phyloP scores from a whole-genome alignment of 2,113 vertebrate genomes.

The Xiphophorus couchianus region DNA sequence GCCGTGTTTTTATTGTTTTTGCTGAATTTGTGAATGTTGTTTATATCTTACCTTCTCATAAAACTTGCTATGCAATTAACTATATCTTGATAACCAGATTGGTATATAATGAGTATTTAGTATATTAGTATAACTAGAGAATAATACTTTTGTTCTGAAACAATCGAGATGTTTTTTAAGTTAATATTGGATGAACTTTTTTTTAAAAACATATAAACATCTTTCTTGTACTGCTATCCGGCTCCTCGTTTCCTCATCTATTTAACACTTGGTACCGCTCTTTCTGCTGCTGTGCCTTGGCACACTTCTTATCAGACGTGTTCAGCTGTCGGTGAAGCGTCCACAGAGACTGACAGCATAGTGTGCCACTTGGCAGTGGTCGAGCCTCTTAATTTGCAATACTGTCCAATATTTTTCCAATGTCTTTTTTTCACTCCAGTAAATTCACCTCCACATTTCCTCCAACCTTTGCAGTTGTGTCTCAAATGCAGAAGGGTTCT shows the following conservation, averaged over 20 bases:
- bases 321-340: constrained; percentile 75
- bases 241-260: constrained; percentile 26
- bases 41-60: constrained; percentile 44
- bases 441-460: constrained; percentile 38
- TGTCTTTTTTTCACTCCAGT: constrained; percentile 44
- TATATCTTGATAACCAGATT: not conserved
- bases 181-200: constrained; percentile 23
- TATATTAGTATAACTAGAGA: not conserved
- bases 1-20: constrained; percentile 19
- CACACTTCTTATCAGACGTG: constrained; percentile 75
- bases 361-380: constrained; percentile 61
- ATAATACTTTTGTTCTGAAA: constrained; percentile 11
- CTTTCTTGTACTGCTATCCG: constrained; percentile 11
- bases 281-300: constrained; percentile 59
- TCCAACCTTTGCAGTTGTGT: constrained; percentile 32
- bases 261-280: constrained; percentile 48
- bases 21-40: constrained; percentile 41
- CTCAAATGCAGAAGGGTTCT: constrained; percentile 12
- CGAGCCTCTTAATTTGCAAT: constrained; percentile 58
- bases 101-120: not conserved
- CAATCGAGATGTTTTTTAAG: constrained; percentile 24
- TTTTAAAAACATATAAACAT: constrained; percentile 33
- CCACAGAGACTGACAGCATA: constrained; percentile 65
- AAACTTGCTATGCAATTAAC: constrained; percentile 22
- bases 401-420: constrained; percentile 65